phyloP scores from a whole-genome alignment of 2,888 invertebrate genomes.

The Deilephila porcellus region DNA sequence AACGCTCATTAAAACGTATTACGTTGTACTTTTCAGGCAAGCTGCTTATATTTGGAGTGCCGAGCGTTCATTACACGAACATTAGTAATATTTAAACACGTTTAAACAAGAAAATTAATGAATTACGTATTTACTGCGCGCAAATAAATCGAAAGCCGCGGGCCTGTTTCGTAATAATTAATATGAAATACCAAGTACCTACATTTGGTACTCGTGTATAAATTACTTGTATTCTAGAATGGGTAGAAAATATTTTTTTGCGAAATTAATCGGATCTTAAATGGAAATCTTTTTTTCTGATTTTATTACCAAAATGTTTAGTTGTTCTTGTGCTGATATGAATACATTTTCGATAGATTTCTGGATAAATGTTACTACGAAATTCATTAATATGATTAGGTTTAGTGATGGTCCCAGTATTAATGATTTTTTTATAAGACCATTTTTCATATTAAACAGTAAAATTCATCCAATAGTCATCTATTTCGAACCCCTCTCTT shows the following conservation, averaged over 20 bases:
- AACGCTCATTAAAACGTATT: conserved; percentile 15
- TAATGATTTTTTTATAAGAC: too few relatives aligned
- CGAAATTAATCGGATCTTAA: too few relatives aligned
- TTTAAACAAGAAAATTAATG: conserved; percentile 15
- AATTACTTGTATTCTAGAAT: neutral
- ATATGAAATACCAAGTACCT: neutral
- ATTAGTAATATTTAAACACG: conserved; percentile 9
- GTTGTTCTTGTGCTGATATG: too few relatives aligned
- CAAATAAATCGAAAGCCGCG: neutral
- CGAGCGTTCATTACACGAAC: neutral
- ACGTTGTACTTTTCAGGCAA: neutral
- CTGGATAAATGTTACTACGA: too few relatives aligned
- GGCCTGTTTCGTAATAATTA: neutral
- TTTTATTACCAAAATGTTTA: too few relatives aligned
- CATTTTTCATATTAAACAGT: too few relatives aligned
- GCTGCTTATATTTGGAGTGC: neutral
- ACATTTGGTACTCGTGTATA: neutral
- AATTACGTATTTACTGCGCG: neutral
- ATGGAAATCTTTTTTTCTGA: too few relatives aligned
- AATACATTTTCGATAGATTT: too few relatives aligned
- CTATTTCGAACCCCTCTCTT: too few relatives aligned
- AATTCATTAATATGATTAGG: too few relatives aligned
- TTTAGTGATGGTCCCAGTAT: too few relatives aligned
- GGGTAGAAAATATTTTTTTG: neutral
- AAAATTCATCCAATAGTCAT: too few relatives aligned